Conservation (phyloP, 2,888 invertebrate species). For the Clanis bilineata region DNA sequence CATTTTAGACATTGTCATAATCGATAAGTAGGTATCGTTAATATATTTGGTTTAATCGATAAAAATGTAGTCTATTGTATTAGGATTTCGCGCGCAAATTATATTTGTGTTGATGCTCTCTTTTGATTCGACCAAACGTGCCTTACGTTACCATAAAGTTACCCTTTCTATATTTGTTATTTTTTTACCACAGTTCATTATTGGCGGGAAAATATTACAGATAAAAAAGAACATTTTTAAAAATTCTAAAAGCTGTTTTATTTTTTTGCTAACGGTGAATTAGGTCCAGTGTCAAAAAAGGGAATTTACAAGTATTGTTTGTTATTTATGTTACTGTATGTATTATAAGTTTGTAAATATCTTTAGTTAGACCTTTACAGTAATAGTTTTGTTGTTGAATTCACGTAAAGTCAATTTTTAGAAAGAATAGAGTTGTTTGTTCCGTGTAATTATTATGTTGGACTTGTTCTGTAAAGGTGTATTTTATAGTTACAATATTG, state of each 20-base stretch:
- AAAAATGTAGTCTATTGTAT: not conserved
- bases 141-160: conserved; percentile 20
- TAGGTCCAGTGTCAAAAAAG: conserved; percentile 23
- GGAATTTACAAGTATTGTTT: conserved; percentile 38
- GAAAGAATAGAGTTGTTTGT: not conserved
- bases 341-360: conserved; percentile 16
- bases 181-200: not conserved
- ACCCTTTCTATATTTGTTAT: conserved; percentile 23
- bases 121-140: conserved; percentile 6
- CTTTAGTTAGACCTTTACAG: not conserved
- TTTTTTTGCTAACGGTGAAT: conserved; percentile 17
- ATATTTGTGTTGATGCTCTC: conserved; percentile 10
- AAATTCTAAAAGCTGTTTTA: not conserved
- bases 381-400: not conserved
- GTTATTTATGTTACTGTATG: conserved; percentile 24
- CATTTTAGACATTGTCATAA: not conserved
- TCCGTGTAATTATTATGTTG: conserved; percentile 6
- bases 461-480: conserved; percentile 21
- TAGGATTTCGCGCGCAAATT: not conserved
- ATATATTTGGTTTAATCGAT: not conserved
- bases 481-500: conserved; percentile 41
- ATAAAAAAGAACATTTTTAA: not conserved
- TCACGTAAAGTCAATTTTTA: not conserved
- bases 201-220: not conserved
- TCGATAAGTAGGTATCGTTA: not conserved